Evolutionary conservation across 1,140 invertebrate genomes (phyloP).

Genomic region (Hyphantria cunea): DNA sequence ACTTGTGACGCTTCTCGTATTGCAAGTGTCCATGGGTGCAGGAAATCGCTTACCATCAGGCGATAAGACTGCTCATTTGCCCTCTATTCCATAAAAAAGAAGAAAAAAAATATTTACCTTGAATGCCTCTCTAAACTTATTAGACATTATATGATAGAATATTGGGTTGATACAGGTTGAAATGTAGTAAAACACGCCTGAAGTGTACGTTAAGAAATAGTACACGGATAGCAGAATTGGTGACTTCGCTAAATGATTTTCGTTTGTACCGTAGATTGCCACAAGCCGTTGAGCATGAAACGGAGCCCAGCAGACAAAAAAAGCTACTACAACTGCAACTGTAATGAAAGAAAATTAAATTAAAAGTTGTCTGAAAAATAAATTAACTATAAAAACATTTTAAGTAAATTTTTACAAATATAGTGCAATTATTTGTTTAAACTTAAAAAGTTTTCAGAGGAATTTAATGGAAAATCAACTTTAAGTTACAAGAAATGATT

Average conservation of each 20-base stretch:
- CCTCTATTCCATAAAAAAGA: no score
- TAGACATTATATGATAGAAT: slow-evolving; percentile 94
- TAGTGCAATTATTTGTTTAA: no score
- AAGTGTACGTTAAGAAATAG: slow-evolving; percentile 85
- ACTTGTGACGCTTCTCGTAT: no score
- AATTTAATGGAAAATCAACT: no score
- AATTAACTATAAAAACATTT: no score
- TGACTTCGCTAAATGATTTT: slow-evolving; percentile 65
- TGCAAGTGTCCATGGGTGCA: no score
- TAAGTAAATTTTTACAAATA: no score
- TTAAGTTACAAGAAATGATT: no score
- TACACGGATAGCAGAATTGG: slow-evolving; percentile 82
- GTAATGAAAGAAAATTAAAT: slow-evolving; percentile 41
- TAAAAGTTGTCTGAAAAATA: not conserved
- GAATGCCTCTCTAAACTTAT: slow-evolving; percentile 92
- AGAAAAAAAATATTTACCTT: slow-evolving; percentile 86
- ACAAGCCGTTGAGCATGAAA: slow-evolving; percentile 94
- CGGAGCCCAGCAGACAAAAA: slow-evolving; percentile 97
- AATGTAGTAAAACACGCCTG: slow-evolving; percentile 88
- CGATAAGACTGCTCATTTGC: no score
- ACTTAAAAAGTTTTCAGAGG: no score
- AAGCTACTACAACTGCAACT: slow-evolving; percentile 97
- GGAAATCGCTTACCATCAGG: no score
- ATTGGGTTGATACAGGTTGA: slow-evolving; percentile 92
- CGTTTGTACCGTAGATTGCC: slow-evolving; percentile 85